Evolutionary conservation across 2,113 vertebrate genomes (phyloP).

Genomic region (Casuarius casuarius): DNA sequence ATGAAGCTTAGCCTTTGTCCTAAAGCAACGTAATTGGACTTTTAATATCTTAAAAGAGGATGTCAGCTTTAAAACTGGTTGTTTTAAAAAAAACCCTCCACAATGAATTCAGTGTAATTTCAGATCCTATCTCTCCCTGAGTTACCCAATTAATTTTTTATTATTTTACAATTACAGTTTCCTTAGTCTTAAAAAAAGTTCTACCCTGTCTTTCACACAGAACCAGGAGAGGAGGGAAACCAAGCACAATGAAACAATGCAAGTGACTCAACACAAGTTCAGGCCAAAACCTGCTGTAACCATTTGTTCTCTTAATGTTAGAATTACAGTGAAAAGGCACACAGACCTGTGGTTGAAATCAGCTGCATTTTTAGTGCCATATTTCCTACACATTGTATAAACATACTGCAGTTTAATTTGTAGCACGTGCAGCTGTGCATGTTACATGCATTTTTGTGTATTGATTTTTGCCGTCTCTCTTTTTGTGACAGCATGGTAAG

Average conservation of each 20-base stretch:
- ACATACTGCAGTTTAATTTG: background rate
- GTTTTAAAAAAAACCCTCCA: constrained; percentile 2
- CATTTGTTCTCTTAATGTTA: background rate
- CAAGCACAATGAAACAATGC: constrained; percentile 60
- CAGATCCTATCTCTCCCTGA: constrained; percentile 39
- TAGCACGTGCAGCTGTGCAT: rapidly evolving
- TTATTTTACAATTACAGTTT: constrained; percentile 50
- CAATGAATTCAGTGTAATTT: constrained; percentile 51
- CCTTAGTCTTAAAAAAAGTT: constrained; percentile 46
- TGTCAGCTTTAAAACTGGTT: constrained; percentile 37
- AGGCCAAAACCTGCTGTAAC: constrained; percentile 16
- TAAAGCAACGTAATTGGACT: background rate
- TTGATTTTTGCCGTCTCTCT: background rate
- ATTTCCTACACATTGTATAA: background rate
- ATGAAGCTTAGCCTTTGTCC: constrained; percentile 37
- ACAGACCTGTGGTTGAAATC: background rate
- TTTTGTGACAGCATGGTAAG: background rate
- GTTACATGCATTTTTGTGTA: too few species aligned
- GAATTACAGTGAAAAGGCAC: background rate
- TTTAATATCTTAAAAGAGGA: constrained; percentile 54
- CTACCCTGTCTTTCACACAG: constrained; percentile 25
- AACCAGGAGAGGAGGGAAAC: constrained; percentile 31
- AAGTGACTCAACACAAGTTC: constrained; percentile 20
- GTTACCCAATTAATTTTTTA: constrained; percentile 48
- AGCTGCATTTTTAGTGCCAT: background rate